Conservation (phyloP, 2,113 vertebrate genomes). For the Isichthys henryi region DNA sequence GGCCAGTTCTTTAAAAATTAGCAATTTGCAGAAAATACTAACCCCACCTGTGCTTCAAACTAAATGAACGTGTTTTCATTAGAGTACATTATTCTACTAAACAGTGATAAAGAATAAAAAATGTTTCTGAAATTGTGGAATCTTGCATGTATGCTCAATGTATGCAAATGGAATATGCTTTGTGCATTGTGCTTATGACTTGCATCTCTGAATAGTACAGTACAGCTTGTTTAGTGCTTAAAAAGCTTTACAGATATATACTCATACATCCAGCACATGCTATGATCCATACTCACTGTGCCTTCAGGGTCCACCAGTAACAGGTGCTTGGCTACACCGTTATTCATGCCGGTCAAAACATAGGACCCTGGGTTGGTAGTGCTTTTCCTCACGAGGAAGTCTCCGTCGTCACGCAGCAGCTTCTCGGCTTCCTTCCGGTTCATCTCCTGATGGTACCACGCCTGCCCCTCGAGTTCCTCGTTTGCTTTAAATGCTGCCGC, state of each 20-base stretch:
- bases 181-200: background rate
- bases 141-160: no score
- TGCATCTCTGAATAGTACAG: background rate
- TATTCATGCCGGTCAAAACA: constrained; percentile 91
- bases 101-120: background rate
- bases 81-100: background rate
- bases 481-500: constrained; percentile 57
- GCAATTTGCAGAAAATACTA: background rate
- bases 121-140: background rate
- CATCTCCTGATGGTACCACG: constrained; percentile 90
- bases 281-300: constrained; percentile 58
- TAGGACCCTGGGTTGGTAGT: constrained; percentile 88
- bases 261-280: background rate
- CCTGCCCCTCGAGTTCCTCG: constrained; percentile 73
- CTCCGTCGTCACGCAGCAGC: constrained; percentile 77
- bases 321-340: constrained; percentile 85
- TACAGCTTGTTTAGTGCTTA: background rate
- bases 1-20: background rate
- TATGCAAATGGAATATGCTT: background rate
- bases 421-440: constrained; percentile 89
- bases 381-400: constrained; percentile 93
- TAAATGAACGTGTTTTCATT: background rate
- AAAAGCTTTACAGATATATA: background rate
- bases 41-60: background rate
- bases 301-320: constrained; percentile 92